Evolutionary conservation across 2,113 vertebrate species (phyloP).

Genomic region (Proterorhinus semilunaris): DNA sequence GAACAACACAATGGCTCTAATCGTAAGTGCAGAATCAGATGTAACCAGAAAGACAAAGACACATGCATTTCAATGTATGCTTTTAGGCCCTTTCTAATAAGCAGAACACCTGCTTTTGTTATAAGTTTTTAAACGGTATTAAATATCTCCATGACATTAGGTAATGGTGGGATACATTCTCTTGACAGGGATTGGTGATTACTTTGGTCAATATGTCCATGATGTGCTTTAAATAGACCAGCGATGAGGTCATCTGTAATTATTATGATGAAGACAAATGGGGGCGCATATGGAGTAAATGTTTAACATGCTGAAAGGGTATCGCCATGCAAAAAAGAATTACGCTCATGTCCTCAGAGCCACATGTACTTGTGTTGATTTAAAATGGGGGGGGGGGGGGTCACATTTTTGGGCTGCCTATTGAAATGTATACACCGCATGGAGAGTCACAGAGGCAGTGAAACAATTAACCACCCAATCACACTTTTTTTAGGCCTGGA

Average conservation of each 20-base stretch:
- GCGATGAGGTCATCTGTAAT: conserved; percentile 3
- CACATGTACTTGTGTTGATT: no score
- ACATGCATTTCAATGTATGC: neutral
- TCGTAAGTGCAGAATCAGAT: conserved; percentile 40
- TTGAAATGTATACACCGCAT: no score
- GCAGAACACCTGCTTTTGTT: neutral
- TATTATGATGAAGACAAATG: neutral
- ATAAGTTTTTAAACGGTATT: no score
- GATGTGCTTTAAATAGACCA: conserved; percentile 1
- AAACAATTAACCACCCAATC: no score
- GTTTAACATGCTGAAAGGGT: neutral
- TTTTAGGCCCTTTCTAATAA: neutral
- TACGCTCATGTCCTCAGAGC: no score
- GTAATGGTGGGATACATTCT: neutral
- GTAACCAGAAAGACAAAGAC: conserved; percentile 14
- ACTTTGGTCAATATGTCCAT: neutral
- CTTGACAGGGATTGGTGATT: neutral
- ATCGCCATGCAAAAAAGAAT: neutral
- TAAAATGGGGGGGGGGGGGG: no score
- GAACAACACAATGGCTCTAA: conserved; percentile 45
- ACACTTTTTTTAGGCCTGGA: no score
- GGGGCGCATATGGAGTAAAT: neutral
- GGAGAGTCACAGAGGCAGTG: no score
- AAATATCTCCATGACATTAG: neutral
- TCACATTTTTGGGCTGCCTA: no score